Conservation (phyloP, 2,113 vertebrate species). For the Tylochromis polylepis region DNA sequence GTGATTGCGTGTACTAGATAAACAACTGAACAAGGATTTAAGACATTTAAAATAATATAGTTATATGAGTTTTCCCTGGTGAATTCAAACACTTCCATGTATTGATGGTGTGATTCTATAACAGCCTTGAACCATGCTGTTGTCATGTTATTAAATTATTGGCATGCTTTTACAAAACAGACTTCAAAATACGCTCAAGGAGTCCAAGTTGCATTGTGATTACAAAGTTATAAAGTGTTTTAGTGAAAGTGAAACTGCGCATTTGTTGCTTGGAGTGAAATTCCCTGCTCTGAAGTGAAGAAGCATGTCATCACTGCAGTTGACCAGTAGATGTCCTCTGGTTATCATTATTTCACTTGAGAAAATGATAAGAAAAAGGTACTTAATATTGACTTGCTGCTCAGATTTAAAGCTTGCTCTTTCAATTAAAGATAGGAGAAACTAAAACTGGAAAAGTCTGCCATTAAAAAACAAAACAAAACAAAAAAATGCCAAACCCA, state of each 20-base stretch:
- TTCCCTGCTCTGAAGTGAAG: too few species aligned
- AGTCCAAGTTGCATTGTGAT: background rate
- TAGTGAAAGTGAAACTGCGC: background rate
- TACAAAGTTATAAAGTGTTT: background rate
- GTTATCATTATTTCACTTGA: background rate
- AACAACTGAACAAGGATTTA: background rate
- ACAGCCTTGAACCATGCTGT: background rate
- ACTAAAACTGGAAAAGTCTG: background rate
- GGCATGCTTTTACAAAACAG: background rate
- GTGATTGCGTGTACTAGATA: background rate
- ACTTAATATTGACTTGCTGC: background rate
- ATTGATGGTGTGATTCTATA: background rate
- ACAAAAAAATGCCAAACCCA: background rate
- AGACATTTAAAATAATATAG: background rate
- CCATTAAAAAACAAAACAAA: background rate
- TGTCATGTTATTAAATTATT: background rate
- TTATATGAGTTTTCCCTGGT: background rate
- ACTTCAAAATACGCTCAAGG: background rate
- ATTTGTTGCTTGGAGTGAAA: background rate
- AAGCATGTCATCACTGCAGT: background rate
- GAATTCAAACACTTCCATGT: background rate
- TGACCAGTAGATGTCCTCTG: slow-evolving; percentile 42
- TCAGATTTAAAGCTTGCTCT: background rate
- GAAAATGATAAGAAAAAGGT: background rate
- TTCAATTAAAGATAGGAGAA: background rate